Evolutionary conservation across 2,797 vertebrate species (phyloP).

Genomic region (Phalloptychus januarius): DNA sequence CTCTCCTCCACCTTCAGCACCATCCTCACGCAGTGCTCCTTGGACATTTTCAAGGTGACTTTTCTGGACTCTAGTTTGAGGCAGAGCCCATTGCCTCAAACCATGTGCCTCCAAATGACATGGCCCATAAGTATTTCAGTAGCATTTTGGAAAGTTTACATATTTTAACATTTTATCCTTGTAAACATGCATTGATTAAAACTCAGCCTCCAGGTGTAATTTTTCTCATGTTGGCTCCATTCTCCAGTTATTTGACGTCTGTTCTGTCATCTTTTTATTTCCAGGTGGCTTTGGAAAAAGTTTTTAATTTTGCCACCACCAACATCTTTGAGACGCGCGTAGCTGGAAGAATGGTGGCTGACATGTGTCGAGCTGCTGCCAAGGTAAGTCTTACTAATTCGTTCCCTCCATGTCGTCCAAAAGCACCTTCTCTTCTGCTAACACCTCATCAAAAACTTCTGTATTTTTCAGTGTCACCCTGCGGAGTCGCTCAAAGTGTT

Average conservation of each 20-base stretch:
- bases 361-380: constrained; percentile 95
- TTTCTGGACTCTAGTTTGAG: too few relatives aligned
- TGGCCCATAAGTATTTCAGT: neutral
- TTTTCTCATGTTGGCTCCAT: neutral
- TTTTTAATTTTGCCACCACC: constrained; percentile 95
- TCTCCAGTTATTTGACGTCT: neutral
- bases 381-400: constrained; percentile 81
- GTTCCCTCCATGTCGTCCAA: neutral
- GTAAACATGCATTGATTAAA: too few relatives aligned
- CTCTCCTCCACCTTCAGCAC: constrained; percentile 97
- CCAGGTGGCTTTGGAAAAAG: constrained; percentile 94
- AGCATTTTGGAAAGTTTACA: neutral
- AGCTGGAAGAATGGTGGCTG: constrained; percentile 94
- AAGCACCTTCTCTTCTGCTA: neutral
- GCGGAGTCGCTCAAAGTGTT: constrained; percentile 93
- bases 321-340: constrained; percentile 99
- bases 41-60: constrained; percentile 94
- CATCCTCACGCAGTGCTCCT: constrained; percentile 95
- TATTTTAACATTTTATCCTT: neutral
- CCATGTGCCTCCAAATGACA: neutral
- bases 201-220: neutral
- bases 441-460: neutral
- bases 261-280: neutral
- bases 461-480: constrained; percentile 87
- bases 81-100: too few relatives aligned